Conservation (phyloP, 2,888 invertebrate genomes). For the Copidosoma aretas region DNA sequence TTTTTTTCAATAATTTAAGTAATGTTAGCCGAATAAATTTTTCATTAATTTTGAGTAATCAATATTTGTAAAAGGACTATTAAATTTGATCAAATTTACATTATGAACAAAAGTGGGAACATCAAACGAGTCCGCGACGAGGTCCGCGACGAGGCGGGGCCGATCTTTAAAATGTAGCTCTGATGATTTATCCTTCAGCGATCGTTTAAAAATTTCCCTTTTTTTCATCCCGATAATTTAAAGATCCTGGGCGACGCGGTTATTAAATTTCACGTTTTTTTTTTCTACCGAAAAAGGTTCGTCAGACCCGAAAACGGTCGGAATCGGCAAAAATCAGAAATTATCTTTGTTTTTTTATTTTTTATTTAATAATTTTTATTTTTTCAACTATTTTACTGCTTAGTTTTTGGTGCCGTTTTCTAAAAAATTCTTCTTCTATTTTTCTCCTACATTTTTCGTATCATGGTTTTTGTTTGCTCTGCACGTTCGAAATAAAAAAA, state of each 20-base stretch:
- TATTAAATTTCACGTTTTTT: constrained; percentile 41
- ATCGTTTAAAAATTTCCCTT: constrained; percentile 51
- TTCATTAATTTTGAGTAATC: neutral
- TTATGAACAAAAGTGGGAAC: constrained; percentile 6
- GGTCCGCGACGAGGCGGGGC: constrained; percentile 48
- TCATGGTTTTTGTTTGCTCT: constrained; percentile 10
- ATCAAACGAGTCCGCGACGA: constrained; percentile 46
- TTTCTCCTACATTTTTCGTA: no score
- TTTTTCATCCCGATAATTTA: constrained; percentile 50
- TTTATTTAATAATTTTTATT: neutral
- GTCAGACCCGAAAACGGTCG: constrained; percentile 19
- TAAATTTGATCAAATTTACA: neutral
- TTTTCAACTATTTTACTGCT: constrained; percentile 14
- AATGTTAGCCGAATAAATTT: neutral
- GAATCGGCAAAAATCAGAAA: neutral
- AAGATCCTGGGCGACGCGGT: constrained; percentile 52
- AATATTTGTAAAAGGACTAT: no score
- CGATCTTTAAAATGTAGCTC: constrained; percentile 57
- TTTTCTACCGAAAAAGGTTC: constrained; percentile 24
- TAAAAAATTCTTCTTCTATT: constrained; percentile 5
- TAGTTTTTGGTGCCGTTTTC: constrained; percentile 2
- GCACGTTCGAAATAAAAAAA: constrained; percentile 17
- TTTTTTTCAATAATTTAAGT: neutral
- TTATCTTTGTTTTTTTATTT: no score
- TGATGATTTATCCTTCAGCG: constrained; percentile 60